Evolutionary conservation across 92 coral and sea anemone species (phyloP).

Genomic region (Parazoanthus darwini): DNA sequence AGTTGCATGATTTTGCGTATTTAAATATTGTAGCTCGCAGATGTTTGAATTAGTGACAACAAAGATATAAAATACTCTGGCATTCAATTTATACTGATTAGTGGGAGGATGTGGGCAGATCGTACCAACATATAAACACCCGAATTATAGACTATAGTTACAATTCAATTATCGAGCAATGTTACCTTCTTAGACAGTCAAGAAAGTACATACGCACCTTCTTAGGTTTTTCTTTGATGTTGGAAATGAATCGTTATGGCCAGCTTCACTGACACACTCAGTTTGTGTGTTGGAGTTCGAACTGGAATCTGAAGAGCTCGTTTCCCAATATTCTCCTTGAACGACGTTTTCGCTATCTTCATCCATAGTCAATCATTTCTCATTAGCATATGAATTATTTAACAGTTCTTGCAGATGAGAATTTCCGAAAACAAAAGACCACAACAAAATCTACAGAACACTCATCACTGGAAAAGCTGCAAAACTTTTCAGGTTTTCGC

Average conservation of each 20-base stretch:
- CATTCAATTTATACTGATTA: too few relatives aligned
- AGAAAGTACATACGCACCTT: not conserved
- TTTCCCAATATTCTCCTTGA: slow-evolving; percentile 2
- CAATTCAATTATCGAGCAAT: not conserved
- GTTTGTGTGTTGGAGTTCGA: not conserved
- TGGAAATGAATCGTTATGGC: not conserved
- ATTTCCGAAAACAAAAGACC: not conserved
- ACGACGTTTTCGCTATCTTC: not conserved
- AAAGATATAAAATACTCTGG: too few relatives aligned
- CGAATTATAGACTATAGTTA: not conserved
- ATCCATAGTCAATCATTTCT: not conserved
- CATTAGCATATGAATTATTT: not conserved
- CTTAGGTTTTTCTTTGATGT: slow-evolving; percentile 12
- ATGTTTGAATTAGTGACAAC: not conserved
- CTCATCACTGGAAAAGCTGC: too few relatives aligned
- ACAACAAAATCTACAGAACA: not conserved
- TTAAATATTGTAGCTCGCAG: not conserved
- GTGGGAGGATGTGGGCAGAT: too few relatives aligned
- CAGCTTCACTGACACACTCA: not conserved
- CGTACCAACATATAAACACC: not conserved
- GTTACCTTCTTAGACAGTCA: not conserved
- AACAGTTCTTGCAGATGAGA: not conserved
- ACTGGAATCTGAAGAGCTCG: slow-evolving; percentile 1
- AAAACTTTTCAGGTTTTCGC: not conserved
- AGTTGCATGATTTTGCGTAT: not conserved